phyloP scores from a whole-genome alignment of 2,888 invertebrate species.

The Sphaerophoria rueppellii region DNA sequence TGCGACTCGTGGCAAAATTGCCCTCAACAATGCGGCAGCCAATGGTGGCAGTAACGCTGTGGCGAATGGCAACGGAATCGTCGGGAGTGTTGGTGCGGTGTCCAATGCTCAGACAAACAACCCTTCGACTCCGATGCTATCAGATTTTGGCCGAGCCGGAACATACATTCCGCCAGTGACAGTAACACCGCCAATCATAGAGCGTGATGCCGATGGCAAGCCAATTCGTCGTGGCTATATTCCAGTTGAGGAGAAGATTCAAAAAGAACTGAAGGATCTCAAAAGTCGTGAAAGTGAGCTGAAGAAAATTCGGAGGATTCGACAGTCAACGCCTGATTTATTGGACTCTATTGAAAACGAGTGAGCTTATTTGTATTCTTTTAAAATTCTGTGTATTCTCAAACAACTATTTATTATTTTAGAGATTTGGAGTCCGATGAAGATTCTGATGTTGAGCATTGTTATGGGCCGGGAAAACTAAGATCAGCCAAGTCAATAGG shows the following conservation, averaged over 20 bases:
- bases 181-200: constrained; percentile 82
- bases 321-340: constrained; percentile 86
- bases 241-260: constrained; percentile 94
- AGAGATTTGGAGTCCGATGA: constrained; percentile 83
- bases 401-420: constrained; percentile 13
- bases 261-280: constrained; percentile 92
- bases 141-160: constrained; percentile 72
- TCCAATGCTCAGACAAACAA: constrained; percentile 56
- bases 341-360: constrained; percentile 85
- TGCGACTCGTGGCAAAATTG: constrained; percentile 89
- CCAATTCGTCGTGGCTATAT: constrained; percentile 90
- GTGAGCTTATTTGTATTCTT: constrained; percentile 76
- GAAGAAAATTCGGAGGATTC: constrained; percentile 86
- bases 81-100: constrained; percentile 22
- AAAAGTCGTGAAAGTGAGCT: constrained; percentile 91
- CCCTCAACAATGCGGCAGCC: constrained; percentile 73
- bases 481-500: constrained; percentile 87
- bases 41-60: neutral
- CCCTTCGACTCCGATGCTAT: constrained; percentile 62
- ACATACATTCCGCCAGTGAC: constrained; percentile 78
- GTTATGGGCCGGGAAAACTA: constrained; percentile 85
- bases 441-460: constrained; percentile 85
- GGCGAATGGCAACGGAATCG: constrained; percentile 20
- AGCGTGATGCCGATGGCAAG: constrained; percentile 85
- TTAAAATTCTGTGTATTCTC: neutral